Conservation (phyloP, 1,140 invertebrate species). For the Micrasema longulum region DNA sequence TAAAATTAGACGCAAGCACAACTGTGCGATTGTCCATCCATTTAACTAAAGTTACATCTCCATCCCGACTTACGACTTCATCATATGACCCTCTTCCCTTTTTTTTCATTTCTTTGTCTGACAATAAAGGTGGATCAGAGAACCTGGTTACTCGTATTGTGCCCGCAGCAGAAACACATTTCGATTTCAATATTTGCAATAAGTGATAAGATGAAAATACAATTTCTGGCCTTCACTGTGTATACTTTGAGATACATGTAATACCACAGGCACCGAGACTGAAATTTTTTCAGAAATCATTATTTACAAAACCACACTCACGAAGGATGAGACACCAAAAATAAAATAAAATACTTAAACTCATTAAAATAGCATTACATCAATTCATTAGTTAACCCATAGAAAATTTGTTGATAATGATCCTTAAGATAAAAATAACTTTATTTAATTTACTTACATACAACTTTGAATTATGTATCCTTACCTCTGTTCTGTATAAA, state of each 20-base stretch:
- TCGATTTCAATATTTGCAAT: conserved; percentile 13
- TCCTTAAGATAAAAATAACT: too few relatives aligned
- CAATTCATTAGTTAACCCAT: too few relatives aligned
- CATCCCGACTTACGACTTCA: conserved; percentile 26
- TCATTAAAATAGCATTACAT: too few relatives aligned
- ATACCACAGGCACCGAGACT: conserved; percentile 16
- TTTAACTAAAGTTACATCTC: conserved; percentile 30
- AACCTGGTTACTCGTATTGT: conserved; percentile 26
- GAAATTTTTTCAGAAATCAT: too few relatives aligned
- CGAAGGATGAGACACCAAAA: too few relatives aligned
- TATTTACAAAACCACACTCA: too few relatives aligned
- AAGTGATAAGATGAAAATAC: conserved; percentile 24
- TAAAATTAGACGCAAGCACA: conserved; percentile 20
- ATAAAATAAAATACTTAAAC: too few relatives aligned
- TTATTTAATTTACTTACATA: too few relatives aligned
- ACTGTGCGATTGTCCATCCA: conserved; percentile 32
- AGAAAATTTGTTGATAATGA: too few relatives aligned
- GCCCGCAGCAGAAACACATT: conserved; percentile 9
- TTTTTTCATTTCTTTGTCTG: conserved; percentile 28
- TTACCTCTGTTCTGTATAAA: too few relatives aligned
- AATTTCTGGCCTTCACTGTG: conserved; percentile 11
- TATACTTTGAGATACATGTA: conserved; percentile 17
- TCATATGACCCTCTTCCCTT: conserved; percentile 17
- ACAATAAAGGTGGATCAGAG: conserved; percentile 22
- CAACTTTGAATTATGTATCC: too few relatives aligned